Evolutionary conservation across 2,888 invertebrate species (phyloP), one percentile per base, ranked within the genome.

Genomic region (Neelides folsomi): DNA sequence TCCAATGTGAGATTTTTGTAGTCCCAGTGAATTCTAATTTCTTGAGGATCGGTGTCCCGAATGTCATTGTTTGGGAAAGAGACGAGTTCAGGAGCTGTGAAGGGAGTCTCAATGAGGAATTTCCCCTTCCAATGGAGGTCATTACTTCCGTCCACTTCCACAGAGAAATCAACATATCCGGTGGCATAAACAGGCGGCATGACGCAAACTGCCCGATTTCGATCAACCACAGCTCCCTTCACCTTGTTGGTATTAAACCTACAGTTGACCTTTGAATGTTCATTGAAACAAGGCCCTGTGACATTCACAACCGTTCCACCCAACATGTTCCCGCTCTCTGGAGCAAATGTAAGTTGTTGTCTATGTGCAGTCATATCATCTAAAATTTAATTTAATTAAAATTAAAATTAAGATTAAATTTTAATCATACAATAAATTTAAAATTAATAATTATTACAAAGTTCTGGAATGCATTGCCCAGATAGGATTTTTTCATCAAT

Each of bases 261-360:
- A 67, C 90, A 92, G 48, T 79, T 80, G 44, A 94, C 80, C 61
- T 82, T 78, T 64, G 86, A 81, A 1, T 75, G 75, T 0, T 78
- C 78, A 60, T 81, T 76, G 68, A 94, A 88, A 69, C 95, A 97
- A 1, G 93, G 92, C 0, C 95, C 95, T 0, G 94, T 93, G 53
- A 97, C 86, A 68, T 95, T 94, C 38, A 97, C 89, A 49, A 93
- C 81, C 0, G 89, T 88, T 1, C 95, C 97, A 2, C 97, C 97
- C 59, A 95, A 75, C 95, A 97, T 95, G 69, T 89, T 90, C 4
- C 93, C 95, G 67, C 88, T 89, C 70, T 93, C 92, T 0, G 94
- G 94, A 0, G 93, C 90, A 66, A 90, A 89, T 64, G 86, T 80
- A 48, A 92, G 70, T 0, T 84, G 84, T 51, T 89, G 76, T 15